Base-by-base conservation (phyloP, 2,113 vertebrate species). In the Gymnorhina tibicen region DNA sequence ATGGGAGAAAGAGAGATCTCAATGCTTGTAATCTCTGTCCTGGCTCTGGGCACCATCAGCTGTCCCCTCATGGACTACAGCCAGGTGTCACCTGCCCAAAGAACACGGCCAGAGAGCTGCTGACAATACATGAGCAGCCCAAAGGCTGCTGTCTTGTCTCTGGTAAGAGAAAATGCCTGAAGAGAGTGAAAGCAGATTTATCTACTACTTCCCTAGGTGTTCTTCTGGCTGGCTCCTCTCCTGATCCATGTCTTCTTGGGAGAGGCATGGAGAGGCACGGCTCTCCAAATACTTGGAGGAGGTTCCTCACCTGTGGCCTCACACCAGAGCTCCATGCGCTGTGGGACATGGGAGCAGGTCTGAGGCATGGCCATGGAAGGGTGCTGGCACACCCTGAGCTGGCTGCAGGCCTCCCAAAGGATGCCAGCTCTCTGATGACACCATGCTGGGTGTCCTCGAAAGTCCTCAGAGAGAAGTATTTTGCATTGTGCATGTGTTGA, bases 241-340 rank as follows among this genome's bases (percentile, higher is more conserved):
- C 30, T 33, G 21, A 32, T 37, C 19, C 26, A 13, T 7, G 4
- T 26, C 44, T 68, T 9, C 50, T 27, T 0, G 0, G 28, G 17
- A 80, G 10, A 80, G 9, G 8, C 39, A 52, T 9, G 26, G 28
- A 88, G 13, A 68, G 58, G n/a, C n/a, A 37, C 11, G 0, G 33
- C 30, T 88, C 60, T 46, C 37, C 52, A 75, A 50, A 59, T 11
- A 3, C 32, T 32, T 68, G 35, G 52, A 58, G 19, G 26, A 39
- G 0, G 0, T 35, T 68, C 35, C n/a, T 78, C 23, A 30, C 23
- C 73, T 50, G 28, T 58, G 46, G 3, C n/a, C 15, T 84, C 0
- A 0, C n/a, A 50, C n/a, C 73, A 77, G n/a, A 77, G 42, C 19
- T 24, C 58, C 0, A 0, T 6, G 13, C 59, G 56, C 35, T 78